These are phyloP conservation scores for Drosophila tristis DNA, from an alignment of 1,140 invertebrate species.

Conservation along the genomic window DNA sequence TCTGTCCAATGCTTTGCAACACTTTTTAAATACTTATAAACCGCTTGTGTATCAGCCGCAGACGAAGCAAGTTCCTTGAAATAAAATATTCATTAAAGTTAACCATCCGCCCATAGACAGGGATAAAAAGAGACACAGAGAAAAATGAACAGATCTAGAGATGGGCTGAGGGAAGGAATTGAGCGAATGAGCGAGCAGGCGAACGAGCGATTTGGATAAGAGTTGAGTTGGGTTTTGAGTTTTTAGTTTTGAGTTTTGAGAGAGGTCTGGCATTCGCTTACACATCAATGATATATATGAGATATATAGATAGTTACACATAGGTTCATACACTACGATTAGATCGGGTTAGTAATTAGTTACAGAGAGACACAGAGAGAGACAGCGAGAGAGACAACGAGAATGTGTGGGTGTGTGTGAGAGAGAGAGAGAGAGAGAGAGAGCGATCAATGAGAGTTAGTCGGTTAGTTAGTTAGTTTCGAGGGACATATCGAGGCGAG, in stretches of 20 bases:
- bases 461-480: conserved; percentile 29
- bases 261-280: conserved; percentile 51
- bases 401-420: conserved; percentile 3
- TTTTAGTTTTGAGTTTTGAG: conserved; percentile 21
- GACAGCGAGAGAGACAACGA: conserved; percentile 13
- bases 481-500: conserved; percentile 12
- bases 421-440: conserved; percentile 23
- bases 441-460: conserved; percentile 26
- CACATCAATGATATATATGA: conserved; percentile 45
- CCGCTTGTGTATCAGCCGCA: too few relatives aligned
- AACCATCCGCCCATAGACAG: conserved; percentile 3
- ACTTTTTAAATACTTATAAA: too few relatives aligned
- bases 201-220: conserved; percentile 20
- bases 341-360: conserved; percentile 27
- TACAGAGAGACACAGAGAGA: not conserved
- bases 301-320: conserved; percentile 37
- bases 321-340: conserved; percentile 45
- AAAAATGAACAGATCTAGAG: conserved; percentile 20
- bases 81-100: not conserved
- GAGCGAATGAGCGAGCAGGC: conserved; percentile 37
- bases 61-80: too few relatives aligned
- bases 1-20: too few relatives aligned
- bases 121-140: conserved; percentile 14
- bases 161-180: conserved; percentile 25
- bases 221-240: conserved; percentile 31